Percentiles rank a stretch among this genome's conserved stretches.
Conservation (phyloP, 2,113 vertebrate species). For the Phylloscopus trochiloides region DNA sequence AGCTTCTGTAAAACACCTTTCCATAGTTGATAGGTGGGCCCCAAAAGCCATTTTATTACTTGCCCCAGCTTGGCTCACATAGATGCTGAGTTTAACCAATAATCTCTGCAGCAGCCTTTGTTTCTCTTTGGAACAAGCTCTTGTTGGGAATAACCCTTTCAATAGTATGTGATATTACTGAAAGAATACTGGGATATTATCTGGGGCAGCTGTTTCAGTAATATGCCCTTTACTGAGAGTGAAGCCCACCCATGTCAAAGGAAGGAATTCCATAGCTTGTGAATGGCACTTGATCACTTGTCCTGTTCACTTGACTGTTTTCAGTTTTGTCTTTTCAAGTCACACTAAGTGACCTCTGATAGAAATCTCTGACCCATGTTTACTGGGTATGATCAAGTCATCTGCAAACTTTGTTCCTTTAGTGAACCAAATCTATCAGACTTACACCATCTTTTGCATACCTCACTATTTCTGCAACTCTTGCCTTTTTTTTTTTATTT, state of each 20-base stretch:
- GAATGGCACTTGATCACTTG: neutral
- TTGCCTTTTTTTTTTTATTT: neutral
- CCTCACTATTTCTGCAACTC: neutral
- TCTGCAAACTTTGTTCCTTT: neutral
- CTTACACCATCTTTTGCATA: neutral
- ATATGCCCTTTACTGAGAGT: neutral
- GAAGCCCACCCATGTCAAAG: neutral
- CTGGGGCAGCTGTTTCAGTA: too few relatives aligned
- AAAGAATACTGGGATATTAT: neutral
- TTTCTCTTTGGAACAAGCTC: neutral
- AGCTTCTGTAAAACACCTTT: neutral
- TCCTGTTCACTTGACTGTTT: neutral
- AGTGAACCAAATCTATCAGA: neutral
- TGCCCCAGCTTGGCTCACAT: neutral
- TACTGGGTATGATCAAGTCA: neutral
- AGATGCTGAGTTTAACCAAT: neutral
- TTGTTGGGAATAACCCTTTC: too few relatives aligned
- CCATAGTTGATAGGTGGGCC: rapidly evolving
- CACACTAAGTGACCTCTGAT: neutral
- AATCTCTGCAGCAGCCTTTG: neutral
- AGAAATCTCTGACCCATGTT: neutral
- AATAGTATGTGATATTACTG: neutral
- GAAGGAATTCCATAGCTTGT: neutral
- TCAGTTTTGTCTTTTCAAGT: neutral
- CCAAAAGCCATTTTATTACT: neutral